phyloP scores from a whole-genome alignment of 2,797 vertebrate species.

The Thaleichthys pacificus region DNA sequence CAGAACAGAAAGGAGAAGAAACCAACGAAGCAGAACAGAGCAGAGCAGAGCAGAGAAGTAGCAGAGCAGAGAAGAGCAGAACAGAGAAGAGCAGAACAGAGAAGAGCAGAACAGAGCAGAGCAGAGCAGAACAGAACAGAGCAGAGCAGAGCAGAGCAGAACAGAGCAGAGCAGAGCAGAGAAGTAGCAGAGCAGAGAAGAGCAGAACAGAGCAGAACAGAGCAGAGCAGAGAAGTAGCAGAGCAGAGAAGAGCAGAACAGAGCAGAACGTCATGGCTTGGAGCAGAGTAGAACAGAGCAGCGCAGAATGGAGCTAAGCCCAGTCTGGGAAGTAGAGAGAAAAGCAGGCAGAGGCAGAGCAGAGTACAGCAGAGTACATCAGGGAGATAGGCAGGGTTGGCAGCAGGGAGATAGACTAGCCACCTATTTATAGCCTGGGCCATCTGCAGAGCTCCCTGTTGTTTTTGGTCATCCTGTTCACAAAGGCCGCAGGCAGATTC shows the following conservation, averaged over 20 bases:
- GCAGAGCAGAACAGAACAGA: too few species aligned
- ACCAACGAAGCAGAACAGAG: too few species aligned
- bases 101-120: too few species aligned
- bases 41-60: too few species aligned
- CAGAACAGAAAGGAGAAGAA: too few species aligned
- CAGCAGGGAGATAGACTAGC: constrained; percentile 78
- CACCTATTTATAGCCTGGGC: constrained; percentile 83
- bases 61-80: background rate
- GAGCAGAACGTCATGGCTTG: too few species aligned
- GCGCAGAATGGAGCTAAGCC: too few species aligned
- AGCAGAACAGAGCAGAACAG: too few species aligned
- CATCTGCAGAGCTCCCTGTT: constrained; percentile 90
- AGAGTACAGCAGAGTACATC: background rate
- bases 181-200: too few species aligned
- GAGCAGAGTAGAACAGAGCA: too few species aligned
- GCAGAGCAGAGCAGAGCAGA: background rate
- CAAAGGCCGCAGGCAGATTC: constrained; percentile 95
- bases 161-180: background rate
- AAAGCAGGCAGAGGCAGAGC: background rate
- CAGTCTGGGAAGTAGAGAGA: too few species aligned
- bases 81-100: too few species aligned
- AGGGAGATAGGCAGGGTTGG: constrained; percentile 81
- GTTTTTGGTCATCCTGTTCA: constrained; percentile 91
- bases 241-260: background rate
- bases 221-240: background rate